Conservation (phyloP, 64 coral and sea anemone species). For the Astreopora myriophthalma region DNA sequence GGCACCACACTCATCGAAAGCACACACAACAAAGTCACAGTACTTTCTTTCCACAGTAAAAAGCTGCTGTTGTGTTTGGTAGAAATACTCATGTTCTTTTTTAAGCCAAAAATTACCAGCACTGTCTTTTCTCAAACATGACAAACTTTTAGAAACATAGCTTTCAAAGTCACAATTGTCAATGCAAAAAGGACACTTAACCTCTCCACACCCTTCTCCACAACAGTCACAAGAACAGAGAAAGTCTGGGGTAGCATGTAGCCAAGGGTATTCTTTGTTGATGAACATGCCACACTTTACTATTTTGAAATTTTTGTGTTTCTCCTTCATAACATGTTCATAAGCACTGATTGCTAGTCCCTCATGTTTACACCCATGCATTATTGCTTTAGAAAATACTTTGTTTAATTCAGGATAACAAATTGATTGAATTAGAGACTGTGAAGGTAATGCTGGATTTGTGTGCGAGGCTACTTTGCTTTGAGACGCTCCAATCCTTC, state of each 20-base stretch:
- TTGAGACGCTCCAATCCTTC: conserved; percentile 49
- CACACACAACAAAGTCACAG: conserved; percentile 35
- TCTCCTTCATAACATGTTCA: conserved; percentile 36
- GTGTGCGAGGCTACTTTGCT: conserved; percentile 29
- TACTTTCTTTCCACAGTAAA: neutral
- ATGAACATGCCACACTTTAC: conserved; percentile 26
- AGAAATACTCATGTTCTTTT: conserved; percentile 10
- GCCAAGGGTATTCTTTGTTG: conserved; percentile 31
- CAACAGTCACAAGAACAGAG: conserved; percentile 48
- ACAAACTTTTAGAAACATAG: neutral
- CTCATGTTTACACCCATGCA: conserved; percentile 46
- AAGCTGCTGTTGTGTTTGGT: conserved; percentile 24
- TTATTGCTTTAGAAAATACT: conserved; percentile 1
- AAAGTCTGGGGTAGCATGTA: conserved; percentile 65
- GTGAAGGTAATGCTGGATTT: conserved; percentile 24
- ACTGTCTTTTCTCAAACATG: neutral
- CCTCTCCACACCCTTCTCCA: conserved; percentile 48
- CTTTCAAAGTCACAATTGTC: conserved; percentile 23
- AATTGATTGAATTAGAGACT: conserved; percentile 59
- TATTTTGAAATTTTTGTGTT: conserved; percentile 54
- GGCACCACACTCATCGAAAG: neutral
- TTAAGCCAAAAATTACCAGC: conserved; percentile 1
- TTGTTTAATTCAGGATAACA: conserved; percentile 39
- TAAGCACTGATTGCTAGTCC: conserved; percentile 13
- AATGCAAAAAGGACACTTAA: conserved; percentile 13